A percentile compares a stretch with the other conserved stretches of the same genome.
These are phyloP conservation scores for Caprella mutica DNA, from an alignment of 2,888 invertebrate species.

Conservation along the genomic window DNA sequence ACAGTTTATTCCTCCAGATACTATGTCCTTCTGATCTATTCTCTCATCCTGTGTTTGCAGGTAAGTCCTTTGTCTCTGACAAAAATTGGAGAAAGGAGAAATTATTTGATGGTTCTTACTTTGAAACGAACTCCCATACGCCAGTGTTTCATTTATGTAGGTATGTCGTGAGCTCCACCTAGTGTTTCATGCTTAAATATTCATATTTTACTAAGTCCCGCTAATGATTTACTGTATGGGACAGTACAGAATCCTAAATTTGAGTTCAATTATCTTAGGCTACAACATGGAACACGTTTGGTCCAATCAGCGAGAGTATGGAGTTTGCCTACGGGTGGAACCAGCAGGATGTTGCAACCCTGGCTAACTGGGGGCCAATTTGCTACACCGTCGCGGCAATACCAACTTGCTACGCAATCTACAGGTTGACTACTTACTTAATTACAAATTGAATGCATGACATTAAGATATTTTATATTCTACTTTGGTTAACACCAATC, in stretches of 20 bases:
- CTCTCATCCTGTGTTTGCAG: not conserved
- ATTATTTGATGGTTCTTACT: not conserved
- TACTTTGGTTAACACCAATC: too few relatives aligned
- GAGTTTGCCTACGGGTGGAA: not conserved
- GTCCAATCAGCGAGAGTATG: slow-evolving; percentile 9
- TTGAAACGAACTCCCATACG: too few relatives aligned
- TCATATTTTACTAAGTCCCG: too few relatives aligned
- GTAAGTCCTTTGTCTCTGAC: too few relatives aligned
- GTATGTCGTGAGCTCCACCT: too few relatives aligned
- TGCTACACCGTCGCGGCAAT: slow-evolving; percentile 4
- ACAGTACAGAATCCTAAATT: too few relatives aligned
- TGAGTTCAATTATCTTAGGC: not conserved
- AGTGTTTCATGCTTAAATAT: too few relatives aligned
- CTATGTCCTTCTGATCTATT: not conserved
- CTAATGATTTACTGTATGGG: too few relatives aligned
- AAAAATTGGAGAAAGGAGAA: not conserved
- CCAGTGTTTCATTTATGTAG: too few relatives aligned
- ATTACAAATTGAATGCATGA: too few relatives aligned
- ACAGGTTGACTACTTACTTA: too few relatives aligned
- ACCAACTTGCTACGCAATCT: slow-evolving; percentile 11
- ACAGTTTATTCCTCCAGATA: not conserved
- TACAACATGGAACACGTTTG: slow-evolving; percentile 13
- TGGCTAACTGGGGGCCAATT: slow-evolving; percentile 24
- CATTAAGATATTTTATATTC: too few relatives aligned
- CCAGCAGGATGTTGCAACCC: slow-evolving; percentile 7